phyloP scores from a whole-genome alignment of 2,888 invertebrate genomes.

The Leptothorax acervorum region DNA sequence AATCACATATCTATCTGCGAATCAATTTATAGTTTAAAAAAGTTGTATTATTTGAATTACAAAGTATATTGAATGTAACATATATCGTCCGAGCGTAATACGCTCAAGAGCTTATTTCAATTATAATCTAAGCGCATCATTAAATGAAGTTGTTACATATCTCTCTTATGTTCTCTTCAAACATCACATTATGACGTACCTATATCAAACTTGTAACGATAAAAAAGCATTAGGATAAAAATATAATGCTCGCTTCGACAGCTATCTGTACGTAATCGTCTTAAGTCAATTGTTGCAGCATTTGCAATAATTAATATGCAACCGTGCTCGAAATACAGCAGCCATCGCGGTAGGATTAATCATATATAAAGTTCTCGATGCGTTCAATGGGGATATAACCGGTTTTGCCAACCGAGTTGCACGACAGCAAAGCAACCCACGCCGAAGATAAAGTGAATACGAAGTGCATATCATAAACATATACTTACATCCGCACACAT shows the following conservation, averaged over 20 bases:
- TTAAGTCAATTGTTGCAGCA: slow-evolving; percentile 16
- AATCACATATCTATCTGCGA: not conserved
- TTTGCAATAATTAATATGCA: slow-evolving; percentile 49
- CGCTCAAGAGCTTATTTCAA: not conserved
- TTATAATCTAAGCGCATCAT: not conserved
- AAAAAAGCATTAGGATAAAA: not conserved
- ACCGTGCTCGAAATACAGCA: slow-evolving; percentile 29
- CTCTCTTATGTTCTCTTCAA: not conserved
- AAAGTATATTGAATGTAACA: not conserved
- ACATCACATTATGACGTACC: not conserved
- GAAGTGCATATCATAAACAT: slow-evolving; percentile 54
- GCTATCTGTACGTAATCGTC: not conserved
- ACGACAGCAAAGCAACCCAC: slow-evolving; percentile 58
- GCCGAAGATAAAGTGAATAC: slow-evolving; percentile 64
- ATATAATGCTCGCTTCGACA: not conserved
- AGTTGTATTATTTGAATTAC: not conserved
- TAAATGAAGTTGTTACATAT: not conserved
- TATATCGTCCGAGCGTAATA: not conserved
- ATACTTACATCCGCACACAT: slow-evolving; percentile 50
- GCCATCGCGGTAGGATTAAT: slow-evolving; percentile 53
- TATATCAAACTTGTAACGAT: not conserved
- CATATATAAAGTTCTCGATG: slow-evolving; percentile 54
- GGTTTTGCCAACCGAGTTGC: slow-evolving; percentile 58
- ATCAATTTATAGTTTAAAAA: slow-evolving; percentile 5
- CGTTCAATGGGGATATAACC: slow-evolving; percentile 57